phyloP scores from a whole-genome alignment of 2,113 vertebrate genomes.

The Catharus minimus region DNA sequence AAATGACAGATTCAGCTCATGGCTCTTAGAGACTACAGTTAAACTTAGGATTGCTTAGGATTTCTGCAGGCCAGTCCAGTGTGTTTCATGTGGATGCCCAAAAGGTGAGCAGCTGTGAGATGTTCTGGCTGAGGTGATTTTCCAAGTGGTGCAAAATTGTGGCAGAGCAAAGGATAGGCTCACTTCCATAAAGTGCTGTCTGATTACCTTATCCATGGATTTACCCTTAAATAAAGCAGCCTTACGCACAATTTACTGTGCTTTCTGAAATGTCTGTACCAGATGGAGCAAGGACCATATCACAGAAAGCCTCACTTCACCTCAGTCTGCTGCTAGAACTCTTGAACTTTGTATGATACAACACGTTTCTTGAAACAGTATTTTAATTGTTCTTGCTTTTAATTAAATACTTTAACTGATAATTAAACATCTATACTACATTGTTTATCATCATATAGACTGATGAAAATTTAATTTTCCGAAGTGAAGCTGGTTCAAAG shows the following conservation, averaged over 20 bases:
- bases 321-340: neutral
- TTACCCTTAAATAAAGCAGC: neutral
- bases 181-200: neutral
- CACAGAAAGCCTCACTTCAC: neutral
- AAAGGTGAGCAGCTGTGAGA: neutral
- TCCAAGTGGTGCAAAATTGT: neutral
- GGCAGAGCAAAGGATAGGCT: neutral
- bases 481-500: neutral
- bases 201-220: neutral
- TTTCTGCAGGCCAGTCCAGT: neutral
- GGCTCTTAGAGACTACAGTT: neutral
- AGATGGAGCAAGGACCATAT: neutral
- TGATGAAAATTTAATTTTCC: neutral
- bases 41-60: neutral
- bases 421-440: neutral
- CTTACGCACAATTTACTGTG: neutral
- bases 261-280: neutral
- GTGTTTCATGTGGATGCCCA: neutral
- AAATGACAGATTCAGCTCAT: conserved; percentile 26
- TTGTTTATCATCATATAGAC: neutral
- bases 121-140: neutral
- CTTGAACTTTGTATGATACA: neutral
- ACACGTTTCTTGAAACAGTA: neutral
- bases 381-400: neutral
- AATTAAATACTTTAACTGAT: neutral